phyloP scores from a whole-genome alignment of 2,888 invertebrate genomes.

The Harpalus rufipes region DNA sequence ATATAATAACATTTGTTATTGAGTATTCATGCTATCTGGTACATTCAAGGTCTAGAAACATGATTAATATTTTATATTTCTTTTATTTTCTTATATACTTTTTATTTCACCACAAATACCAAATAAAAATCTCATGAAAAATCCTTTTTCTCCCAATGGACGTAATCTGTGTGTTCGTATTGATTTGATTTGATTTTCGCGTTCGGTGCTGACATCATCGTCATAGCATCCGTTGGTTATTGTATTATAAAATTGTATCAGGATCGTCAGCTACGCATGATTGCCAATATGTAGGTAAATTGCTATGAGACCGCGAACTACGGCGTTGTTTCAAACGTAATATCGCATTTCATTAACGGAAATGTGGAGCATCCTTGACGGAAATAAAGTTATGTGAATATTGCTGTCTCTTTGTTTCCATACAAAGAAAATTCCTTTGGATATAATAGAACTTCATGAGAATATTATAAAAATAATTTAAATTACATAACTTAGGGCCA shows the following conservation, averaged over 20 bases:
- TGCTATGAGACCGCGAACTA: slow-evolving; percentile 17
- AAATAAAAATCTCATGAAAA: background rate
- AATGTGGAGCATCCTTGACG: slow-evolving; percentile 7
- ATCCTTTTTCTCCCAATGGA: slow-evolving; percentile 8
- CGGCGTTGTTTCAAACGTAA: slow-evolving; percentile 29
- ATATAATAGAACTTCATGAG: background rate
- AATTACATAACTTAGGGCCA: too few species aligned
- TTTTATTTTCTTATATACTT: background rate
- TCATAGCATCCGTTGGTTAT: slow-evolving; percentile 1
- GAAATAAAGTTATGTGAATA: background rate
- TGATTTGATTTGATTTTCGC: slow-evolving; percentile 54
- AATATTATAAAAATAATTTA: background rate
- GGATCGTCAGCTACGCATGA: slow-evolving; percentile 8
- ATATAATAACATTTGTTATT: too few species aligned
- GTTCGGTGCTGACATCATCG: slow-evolving; percentile 36
- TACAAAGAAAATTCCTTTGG: background rate
- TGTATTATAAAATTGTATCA: slow-evolving; percentile 38
- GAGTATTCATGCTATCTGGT: too few species aligned
- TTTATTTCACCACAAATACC: background rate
- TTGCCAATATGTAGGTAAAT: slow-evolving; percentile 53
- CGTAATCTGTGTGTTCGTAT: slow-evolving; percentile 19
- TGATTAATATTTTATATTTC: background rate
- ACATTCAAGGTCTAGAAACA: background rate
- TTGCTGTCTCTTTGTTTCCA: background rate
- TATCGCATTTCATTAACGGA: slow-evolving; percentile 38